A percentile compares a stretch with the other conserved stretches of the same genome.
phyloP scores from a whole-genome alignment of 1,140 invertebrate species.

The Drosophila elegans region DNA sequence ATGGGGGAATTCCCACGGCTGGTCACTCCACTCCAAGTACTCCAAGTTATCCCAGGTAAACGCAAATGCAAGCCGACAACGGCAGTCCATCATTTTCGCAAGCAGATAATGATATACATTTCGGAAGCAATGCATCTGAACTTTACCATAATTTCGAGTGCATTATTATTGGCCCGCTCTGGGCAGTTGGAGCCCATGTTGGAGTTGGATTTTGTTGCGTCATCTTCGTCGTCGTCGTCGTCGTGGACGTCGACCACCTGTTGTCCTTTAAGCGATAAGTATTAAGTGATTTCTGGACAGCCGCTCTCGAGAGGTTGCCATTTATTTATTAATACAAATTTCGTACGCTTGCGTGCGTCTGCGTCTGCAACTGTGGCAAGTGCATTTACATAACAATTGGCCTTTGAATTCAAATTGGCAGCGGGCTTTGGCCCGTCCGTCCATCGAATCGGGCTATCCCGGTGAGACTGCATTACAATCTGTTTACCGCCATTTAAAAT shows the following conservation, averaged over 20 bases:
- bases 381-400: slow-evolving; percentile 78
- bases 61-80: slow-evolving; percentile 60
- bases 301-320: slow-evolving; percentile 15
- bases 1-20: slow-evolving; percentile 68
- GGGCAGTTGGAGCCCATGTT: slow-evolving; percentile 11
- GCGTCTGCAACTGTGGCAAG: slow-evolving; percentile 49
- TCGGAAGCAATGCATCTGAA: slow-evolving; percentile 78
- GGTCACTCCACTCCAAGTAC: slow-evolving; percentile 16
- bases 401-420: slow-evolving; percentile 73
- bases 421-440: neutral
- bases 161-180: slow-evolving; percentile 65
- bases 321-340: slow-evolving; percentile 65
- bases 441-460: neutral
- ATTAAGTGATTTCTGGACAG: slow-evolving; percentile 64
- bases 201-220: slow-evolving; percentile 29
- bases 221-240: slow-evolving; percentile 20
- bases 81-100: slow-evolving; percentile 76
- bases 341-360: slow-evolving; percentile 60
- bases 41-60: neutral
- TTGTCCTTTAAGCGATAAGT: slow-evolving; percentile 79
- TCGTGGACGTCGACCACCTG: slow-evolving; percentile 57
- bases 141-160: slow-evolving; percentile 76
- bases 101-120: slow-evolving; percentile 78
- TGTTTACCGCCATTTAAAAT: slow-evolving; percentile 68
- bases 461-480: slow-evolving; percentile 51